phyloP scores from a whole-genome alignment of 2,797 vertebrate genomes.

The Trematomus bernacchii region DNA sequence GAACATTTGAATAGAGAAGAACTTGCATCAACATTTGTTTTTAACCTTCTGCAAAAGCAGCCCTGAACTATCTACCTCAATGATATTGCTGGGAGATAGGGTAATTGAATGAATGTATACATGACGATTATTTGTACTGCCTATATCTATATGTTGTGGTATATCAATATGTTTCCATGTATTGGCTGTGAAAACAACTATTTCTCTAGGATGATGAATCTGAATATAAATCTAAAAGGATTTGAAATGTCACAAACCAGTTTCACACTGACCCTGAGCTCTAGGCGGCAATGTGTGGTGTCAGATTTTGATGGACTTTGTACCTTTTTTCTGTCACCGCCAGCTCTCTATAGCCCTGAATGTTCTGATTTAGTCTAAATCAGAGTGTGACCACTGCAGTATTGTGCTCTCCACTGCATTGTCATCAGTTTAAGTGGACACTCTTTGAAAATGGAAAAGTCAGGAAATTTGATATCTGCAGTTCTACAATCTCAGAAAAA shows the following conservation, averaged over 20 bases:
- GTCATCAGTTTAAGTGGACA: constrained; percentile 69
- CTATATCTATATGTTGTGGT: no score
- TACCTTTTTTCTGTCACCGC: constrained; percentile 14
- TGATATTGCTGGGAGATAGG: background rate
- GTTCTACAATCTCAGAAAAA: constrained; percentile 58
- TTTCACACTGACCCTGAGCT: constrained; percentile 59
- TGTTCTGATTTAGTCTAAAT: constrained; percentile 43
- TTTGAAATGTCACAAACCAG: constrained; percentile 68
- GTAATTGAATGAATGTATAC: background rate
- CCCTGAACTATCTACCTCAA: background rate
- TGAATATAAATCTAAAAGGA: constrained; percentile 31
- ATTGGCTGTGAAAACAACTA: background rate
- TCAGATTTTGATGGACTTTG: constrained; percentile 60
- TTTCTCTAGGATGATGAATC: background rate
- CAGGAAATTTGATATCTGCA: constrained; percentile 63
- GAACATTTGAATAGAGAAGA: background rate
- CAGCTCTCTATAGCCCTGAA: constrained; percentile 23
- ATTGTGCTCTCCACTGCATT: constrained; percentile 49
- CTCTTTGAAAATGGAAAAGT: constrained; percentile 67
- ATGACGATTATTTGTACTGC: no score
- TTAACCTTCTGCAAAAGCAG: background rate
- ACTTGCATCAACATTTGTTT: background rate
- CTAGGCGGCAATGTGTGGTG: constrained; percentile 36
- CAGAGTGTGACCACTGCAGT: constrained; percentile 49
- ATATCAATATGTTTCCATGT: background rate